Percentiles rank a stretch among this genome's conserved stretches.
Conservation (phyloP, 2,113 vertebrate genomes). For the Salminus brasiliensis region DNA sequence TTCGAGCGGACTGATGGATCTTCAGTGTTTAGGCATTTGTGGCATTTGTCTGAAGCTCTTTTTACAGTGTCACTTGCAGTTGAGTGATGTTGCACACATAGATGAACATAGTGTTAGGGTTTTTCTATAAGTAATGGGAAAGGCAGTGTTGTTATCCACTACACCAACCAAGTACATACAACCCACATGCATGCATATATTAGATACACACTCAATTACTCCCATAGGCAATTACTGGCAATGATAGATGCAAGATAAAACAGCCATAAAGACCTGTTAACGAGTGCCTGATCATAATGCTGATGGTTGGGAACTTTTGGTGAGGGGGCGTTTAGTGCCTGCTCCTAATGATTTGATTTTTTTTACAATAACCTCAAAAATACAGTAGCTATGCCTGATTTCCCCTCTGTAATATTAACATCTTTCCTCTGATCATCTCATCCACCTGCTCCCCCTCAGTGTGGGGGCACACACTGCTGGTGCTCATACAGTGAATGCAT, state of each 20-base stretch:
- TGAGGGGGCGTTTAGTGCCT: not conserved
- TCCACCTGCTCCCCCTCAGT: not conserved
- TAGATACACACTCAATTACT: too few relatives aligned
- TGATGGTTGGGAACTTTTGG: not conserved
- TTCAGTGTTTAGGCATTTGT: conserved; percentile 1
- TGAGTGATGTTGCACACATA: too few relatives aligned
- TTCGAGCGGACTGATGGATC: not conserved
- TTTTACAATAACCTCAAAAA: not conserved
- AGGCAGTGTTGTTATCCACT: too few relatives aligned
- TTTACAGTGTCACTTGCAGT: not conserved
- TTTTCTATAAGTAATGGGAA: too few relatives aligned
- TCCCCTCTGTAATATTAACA: not conserved
- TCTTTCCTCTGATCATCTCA: not conserved
- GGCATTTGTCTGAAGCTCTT: not conserved
- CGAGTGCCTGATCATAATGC: not conserved
- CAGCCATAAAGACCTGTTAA: not conserved
- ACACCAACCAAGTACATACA: too few relatives aligned
- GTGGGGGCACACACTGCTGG: not conserved
- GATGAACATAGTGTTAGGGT: too few relatives aligned
- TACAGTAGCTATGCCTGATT: not conserved
- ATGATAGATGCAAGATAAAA: not conserved
- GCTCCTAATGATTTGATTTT: not conserved
- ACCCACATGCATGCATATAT: too few relatives aligned
- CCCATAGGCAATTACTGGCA: not conserved
- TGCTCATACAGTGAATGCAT: too few relatives aligned